phyloP scores from a whole-genome alignment of 2,888 invertebrate species.

The Pomacea canaliculata region DNA sequence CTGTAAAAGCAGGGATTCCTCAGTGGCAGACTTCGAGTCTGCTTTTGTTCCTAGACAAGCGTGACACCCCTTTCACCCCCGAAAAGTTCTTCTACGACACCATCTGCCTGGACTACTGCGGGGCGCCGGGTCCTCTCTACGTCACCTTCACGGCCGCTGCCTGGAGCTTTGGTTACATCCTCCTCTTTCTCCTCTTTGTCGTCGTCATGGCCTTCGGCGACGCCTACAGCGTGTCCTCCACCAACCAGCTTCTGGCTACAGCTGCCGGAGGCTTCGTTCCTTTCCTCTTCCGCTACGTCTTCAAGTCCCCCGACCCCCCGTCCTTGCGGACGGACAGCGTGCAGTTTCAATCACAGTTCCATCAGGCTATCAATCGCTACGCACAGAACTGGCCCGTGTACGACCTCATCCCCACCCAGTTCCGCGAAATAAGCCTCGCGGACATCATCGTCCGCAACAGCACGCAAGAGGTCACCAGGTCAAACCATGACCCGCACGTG shows the following conservation, averaged over 20 bases:
- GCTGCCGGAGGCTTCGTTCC: conserved; percentile 53
- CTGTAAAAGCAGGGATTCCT: conserved; percentile 13
- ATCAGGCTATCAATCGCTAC: conserved; percentile 33
- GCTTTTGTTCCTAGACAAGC: conserved; percentile 51
- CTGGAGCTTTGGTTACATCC: conserved; percentile 42
- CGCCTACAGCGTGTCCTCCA: conserved; percentile 47
- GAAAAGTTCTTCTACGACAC: conserved; percentile 48
- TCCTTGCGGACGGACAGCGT: conserved; percentile 54
- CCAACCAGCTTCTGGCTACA: conserved; percentile 54
- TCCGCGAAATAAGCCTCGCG: conserved; percentile 17
- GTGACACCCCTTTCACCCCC: conserved; percentile 52
- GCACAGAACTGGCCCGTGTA: conserved; percentile 33
- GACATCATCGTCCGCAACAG: conserved; percentile 4
- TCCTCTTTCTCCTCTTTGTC: conserved; percentile 51
- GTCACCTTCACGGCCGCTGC: conserved; percentile 40
- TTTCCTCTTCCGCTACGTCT: conserved; percentile 44
- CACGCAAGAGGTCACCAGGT: not conserved
- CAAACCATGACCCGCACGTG: not conserved
- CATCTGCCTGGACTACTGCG: conserved; percentile 47
- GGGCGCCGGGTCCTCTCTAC: conserved; percentile 54
- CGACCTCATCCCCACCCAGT: conserved; percentile 29
- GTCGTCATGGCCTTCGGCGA: conserved; percentile 52
- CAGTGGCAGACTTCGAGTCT: conserved; percentile 51
- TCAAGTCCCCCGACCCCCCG: conserved; percentile 44
- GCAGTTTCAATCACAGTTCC: conserved; percentile 40